These are phyloP conservation scores for Crotalus tigris DNA, from an alignment of 2,113 vertebrate genomes.

Conservation along the genomic window DNA sequence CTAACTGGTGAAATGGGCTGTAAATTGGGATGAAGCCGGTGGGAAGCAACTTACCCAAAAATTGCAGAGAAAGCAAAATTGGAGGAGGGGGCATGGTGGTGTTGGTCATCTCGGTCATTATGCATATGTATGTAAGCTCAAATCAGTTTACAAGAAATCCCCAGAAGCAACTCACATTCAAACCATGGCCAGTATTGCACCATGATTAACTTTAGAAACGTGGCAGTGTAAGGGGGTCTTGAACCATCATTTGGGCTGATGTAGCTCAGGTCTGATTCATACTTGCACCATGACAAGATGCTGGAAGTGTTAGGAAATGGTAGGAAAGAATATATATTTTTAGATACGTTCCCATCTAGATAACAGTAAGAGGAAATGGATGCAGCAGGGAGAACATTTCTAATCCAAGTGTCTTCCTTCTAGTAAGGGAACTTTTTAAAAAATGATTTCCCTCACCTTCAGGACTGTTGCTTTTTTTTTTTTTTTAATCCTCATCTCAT, in stretches of 20 bases:
- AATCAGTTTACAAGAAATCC: not conserved
- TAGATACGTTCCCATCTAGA: not conserved
- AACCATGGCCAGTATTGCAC: not conserved
- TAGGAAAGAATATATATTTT: not conserved
- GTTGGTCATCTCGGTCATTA: not conserved
- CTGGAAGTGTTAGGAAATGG: not conserved
- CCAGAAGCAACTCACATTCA: not conserved
- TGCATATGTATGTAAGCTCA: not conserved
- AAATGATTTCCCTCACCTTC: not conserved
- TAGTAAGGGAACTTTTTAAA: not conserved
- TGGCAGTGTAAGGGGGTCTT: not conserved
- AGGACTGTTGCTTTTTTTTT: not conserved
- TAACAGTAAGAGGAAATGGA: not conserved
- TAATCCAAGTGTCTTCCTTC: not conserved
- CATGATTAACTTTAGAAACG: not conserved
- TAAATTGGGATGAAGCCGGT: too few relatives aligned
- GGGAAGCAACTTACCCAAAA: rapidly evolving
- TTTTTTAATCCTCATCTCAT: not conserved
- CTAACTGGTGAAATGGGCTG: not conserved
- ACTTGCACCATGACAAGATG: not conserved
- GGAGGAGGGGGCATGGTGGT: not conserved
- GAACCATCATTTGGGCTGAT: not conserved
- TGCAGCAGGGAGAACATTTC: not conserved
- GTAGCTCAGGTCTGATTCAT: not conserved
- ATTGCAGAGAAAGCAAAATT: not conserved